Base-by-base conservation (phyloP, 2,113 vertebrate genomes). In the Onychorhynchus coronatus region DNA sequence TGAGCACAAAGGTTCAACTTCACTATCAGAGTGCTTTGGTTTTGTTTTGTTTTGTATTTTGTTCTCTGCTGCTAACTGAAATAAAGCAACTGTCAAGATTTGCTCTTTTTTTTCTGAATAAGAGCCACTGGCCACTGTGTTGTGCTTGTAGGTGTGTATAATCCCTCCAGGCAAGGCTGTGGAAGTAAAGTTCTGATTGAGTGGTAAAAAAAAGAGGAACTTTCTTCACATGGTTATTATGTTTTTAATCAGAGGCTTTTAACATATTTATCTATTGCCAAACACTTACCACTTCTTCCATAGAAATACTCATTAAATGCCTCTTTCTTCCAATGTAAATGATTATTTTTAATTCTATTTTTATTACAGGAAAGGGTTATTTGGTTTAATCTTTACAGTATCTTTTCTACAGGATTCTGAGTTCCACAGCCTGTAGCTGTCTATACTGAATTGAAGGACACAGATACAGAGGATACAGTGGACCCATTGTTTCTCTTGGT, bases 381-480 rank as follows among this genome's bases (percentile, higher is more conserved):
- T 76, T 72, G 46, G 15, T 53, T 65, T 81, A 75, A 75, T 61
- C 62, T 58, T 59, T 37, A n/a, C 12, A 65, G 62, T 19, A 61
- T 50, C 23, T 35, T 65, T 15, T 70, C 75, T 61, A 85, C 24
- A 30, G 7, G 20, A 66, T 59, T 70, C 55, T 72, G 52, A 56
- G 49, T 77, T 76, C 80, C 59, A 42, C 27, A 63, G 39, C 39
- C 61, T 63, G 39, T 21, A 14, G 39, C 21, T 41, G 24, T 62
- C 25, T 28, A 6, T 63, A 42, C 12, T 35, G 74, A 89, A 35
- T 1, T 62, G 74, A 62, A 62, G 37, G 21, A 33, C 30, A 14
- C 33, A 62, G 25, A 37, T 25, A 28, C 0, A 3, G 39, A 73
- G 14, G 12, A 56, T 50, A 28, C 11, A 0, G 2, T 9, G 7